Conservation (phyloP, 2,888 invertebrate species). For the Allolobophora icterica region DNA sequence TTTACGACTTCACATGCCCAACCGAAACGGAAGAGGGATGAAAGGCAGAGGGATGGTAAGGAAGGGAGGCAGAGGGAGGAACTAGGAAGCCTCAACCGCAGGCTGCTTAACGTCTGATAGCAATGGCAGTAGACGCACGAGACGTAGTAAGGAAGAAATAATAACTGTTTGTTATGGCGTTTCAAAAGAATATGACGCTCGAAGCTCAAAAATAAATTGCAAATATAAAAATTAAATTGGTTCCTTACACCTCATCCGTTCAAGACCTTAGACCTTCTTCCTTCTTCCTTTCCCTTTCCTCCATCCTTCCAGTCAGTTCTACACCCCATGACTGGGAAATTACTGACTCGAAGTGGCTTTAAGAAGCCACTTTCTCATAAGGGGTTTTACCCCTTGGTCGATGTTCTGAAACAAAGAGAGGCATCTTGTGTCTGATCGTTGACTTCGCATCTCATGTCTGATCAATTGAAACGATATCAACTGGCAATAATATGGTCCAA, state of each 20-base stretch:
- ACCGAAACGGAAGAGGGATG: constrained; percentile 8
- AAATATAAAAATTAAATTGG: too few species aligned
- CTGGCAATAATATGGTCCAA: too few species aligned
- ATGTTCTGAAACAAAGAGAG: too few species aligned
- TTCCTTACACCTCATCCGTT: neutral
- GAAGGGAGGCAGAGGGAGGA: neutral
- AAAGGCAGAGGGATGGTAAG: neutral
- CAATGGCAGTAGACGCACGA: neutral
- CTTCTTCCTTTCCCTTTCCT: neutral
- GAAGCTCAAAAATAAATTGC: neutral
- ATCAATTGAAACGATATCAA: too few species aligned
- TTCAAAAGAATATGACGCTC: neutral
- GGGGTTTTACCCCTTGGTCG: too few species aligned
- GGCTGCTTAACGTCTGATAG: neutral
- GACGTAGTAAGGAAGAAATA: neutral
- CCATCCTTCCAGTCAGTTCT: neutral
- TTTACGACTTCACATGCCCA: constrained; percentile 6
- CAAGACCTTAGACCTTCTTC: neutral
- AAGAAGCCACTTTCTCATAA: neutral
- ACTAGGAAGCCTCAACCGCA: neutral
- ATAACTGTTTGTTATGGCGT: neutral
- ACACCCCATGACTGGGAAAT: neutral
- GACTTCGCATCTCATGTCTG: too few species aligned
- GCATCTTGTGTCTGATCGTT: too few species aligned
- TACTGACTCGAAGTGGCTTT: neutral